These are phyloP conservation scores for Petroica traversi DNA, from an alignment of 2,113 vertebrate genomes.

Conservation along the genomic window DNA sequence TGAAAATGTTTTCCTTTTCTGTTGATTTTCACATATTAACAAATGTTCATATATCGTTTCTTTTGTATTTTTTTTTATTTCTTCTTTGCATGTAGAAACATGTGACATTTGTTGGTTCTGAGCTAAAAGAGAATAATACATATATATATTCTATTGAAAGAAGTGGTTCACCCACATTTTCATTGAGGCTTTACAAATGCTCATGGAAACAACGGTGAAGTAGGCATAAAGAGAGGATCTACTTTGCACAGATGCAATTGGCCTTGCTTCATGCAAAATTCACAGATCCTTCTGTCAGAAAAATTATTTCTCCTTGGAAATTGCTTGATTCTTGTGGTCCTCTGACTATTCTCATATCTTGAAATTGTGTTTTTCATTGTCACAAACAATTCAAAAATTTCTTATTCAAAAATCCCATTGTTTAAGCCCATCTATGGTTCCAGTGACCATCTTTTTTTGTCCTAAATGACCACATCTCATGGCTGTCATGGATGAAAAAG, in stretches of 20 bases:
- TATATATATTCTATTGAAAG: background rate
- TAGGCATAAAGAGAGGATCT: background rate
- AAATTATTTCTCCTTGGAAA: background rate
- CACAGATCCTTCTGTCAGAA: background rate
- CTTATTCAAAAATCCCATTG: background rate
- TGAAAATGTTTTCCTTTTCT: background rate
- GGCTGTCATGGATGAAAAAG: background rate
- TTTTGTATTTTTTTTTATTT: background rate
- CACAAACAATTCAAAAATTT: rapidly evolving
- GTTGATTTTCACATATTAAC: background rate
- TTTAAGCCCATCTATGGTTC: background rate
- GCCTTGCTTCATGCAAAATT: background rate
- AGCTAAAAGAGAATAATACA: background rate
- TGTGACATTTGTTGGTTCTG: background rate
- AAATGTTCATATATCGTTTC: background rate
- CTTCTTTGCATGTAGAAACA: rapidly evolving
- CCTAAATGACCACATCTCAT: background rate
- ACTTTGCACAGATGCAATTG: background rate
- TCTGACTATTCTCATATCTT: background rate
- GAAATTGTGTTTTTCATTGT: background rate
- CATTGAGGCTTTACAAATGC: background rate
- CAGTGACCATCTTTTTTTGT: background rate
- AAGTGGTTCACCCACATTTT: background rate
- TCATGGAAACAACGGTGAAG: background rate
- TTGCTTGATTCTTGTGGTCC: background rate